A percentile compares a stretch with the other conserved stretches of the same genome.
Evolutionary conservation across 2,113 vertebrate genomes (phyloP).

Genomic region (Donacobius atricapilla): DNA sequence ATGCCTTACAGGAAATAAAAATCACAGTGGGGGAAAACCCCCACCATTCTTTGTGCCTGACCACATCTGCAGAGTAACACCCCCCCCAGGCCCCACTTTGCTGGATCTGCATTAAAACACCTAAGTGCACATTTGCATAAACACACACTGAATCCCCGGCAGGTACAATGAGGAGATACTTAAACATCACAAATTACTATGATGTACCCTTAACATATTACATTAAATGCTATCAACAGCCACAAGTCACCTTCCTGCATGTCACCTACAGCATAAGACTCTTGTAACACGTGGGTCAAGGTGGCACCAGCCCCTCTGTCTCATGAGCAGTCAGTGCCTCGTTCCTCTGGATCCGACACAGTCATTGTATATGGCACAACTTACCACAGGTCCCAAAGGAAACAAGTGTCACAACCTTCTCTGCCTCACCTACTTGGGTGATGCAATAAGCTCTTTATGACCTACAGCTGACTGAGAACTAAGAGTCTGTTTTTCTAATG

Average conservation of each 20-base stretch:
- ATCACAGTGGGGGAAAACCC: neutral
- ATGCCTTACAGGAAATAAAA: neutral
- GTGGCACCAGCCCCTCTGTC: neutral
- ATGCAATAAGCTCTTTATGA: neutral
- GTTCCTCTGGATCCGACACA: neutral
- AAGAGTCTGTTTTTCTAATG: neutral
- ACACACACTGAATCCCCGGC: neutral
- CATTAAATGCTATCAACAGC: neutral
- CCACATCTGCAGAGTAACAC: neutral
- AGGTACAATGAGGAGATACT: neutral
- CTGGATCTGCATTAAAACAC: neutral
- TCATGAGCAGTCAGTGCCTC: no score
- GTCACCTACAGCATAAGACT: neutral
- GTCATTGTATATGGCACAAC: neutral
- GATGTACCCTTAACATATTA: neutral
- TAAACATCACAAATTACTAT: neutral
- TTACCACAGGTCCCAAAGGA: neutral
- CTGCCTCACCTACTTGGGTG: neutral
- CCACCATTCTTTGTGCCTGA: neutral
- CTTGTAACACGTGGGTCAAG: neutral
- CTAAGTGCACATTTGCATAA: neutral
- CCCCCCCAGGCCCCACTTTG: fast-evolving
- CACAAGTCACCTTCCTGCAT: neutral
- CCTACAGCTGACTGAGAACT: neutral
- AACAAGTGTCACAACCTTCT: neutral